A percentile compares a stretch with the other conserved stretches of the same genome.
Conservation (phyloP, 1,140 invertebrate species). For the Dolichoris vasculosae region DNA sequence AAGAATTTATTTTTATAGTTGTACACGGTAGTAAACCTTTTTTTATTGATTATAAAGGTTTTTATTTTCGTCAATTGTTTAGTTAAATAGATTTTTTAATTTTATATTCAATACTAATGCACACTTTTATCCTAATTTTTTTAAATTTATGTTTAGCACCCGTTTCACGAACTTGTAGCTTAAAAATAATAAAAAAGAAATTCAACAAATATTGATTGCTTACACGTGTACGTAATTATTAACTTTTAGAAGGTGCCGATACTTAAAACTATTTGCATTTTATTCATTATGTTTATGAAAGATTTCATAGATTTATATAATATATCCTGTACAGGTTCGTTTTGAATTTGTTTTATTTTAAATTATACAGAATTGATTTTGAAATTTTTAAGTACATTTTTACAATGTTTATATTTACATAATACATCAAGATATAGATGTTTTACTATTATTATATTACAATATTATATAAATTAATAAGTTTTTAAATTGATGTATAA, state of each 20-base stretch:
- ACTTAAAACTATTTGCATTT: conserved; percentile 11
- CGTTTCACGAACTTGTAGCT: conserved; percentile 49
- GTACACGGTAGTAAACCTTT: conserved; percentile 23
- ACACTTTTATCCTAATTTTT: conserved; percentile 22
- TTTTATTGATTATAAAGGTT: conserved; percentile 28
- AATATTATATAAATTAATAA: conserved; percentile 46
- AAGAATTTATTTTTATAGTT: conserved; percentile 3
- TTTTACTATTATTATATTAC: conserved; percentile 42
- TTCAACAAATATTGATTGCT: conserved; percentile 33
- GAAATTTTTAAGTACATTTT: conserved; percentile 47
- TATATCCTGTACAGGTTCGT: background rate
- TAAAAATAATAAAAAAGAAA: conserved; percentile 31
- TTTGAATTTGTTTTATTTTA: background rate
- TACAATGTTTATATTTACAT: conserved; percentile 49
- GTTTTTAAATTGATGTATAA: conserved; percentile 46
- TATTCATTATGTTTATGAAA: conserved; percentile 38
- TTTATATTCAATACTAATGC: conserved; percentile 31
- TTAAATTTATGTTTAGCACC: conserved; percentile 33
- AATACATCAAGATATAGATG: conserved; percentile 44
- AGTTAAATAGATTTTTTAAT: conserved; percentile 34
- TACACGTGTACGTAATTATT: conserved; percentile 38
- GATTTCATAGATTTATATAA: conserved; percentile 44
- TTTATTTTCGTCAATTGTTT: conserved; percentile 7
- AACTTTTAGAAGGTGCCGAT: conserved; percentile 24
- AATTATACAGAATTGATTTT: conserved; percentile 20